phyloP scores from a whole-genome alignment of 2,888 invertebrate genomes.

The Sceliomorpha sp. region DNA sequence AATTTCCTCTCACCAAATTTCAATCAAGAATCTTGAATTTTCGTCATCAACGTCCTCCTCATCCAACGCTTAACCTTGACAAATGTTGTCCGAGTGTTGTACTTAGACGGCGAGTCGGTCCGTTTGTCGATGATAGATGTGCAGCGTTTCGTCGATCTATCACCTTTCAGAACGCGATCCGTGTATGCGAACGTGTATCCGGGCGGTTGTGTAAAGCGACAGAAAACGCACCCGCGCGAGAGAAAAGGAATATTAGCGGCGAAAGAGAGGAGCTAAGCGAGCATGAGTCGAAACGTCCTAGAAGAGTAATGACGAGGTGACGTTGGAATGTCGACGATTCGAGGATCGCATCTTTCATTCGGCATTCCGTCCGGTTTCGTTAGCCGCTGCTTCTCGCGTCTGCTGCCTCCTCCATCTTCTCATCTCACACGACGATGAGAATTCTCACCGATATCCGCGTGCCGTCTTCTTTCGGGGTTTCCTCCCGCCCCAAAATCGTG shows the following conservation, averaged over 20 bases:
- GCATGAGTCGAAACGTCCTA: slow-evolving; percentile 47
- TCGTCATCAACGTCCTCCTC: neutral
- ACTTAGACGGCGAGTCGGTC: slow-evolving; percentile 8
- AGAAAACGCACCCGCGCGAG: slow-evolving; percentile 45
- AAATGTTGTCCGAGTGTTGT: neutral
- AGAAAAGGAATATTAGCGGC: slow-evolving; percentile 51
- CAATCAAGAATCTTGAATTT: too few species aligned
- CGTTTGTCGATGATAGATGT: slow-evolving; percentile 51
- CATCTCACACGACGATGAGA: too few species aligned
- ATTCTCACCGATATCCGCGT: too few species aligned
- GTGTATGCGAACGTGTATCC: slow-evolving; percentile 34
- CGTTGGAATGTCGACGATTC: slow-evolving; percentile 61
- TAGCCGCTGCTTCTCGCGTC: neutral
- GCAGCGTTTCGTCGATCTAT: slow-evolving; percentile 52
- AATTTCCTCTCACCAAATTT: too few species aligned
- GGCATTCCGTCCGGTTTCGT: slow-evolving; percentile 43
- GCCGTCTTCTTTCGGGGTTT: too few species aligned
- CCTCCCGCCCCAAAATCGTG: too few species aligned
- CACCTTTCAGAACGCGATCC: slow-evolving; percentile 35
- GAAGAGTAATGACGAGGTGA: slow-evolving; percentile 59
- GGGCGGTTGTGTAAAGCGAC: slow-evolving; percentile 49
- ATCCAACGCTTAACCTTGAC: neutral
- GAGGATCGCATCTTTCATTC: slow-evolving; percentile 55
- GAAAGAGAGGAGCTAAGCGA: slow-evolving; percentile 16
- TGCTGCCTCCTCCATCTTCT: slow-evolving; percentile 1